Evolutionary conservation across 1,140 invertebrate genomes (phyloP).

Genomic region (Eupeodes corollae): DNA sequence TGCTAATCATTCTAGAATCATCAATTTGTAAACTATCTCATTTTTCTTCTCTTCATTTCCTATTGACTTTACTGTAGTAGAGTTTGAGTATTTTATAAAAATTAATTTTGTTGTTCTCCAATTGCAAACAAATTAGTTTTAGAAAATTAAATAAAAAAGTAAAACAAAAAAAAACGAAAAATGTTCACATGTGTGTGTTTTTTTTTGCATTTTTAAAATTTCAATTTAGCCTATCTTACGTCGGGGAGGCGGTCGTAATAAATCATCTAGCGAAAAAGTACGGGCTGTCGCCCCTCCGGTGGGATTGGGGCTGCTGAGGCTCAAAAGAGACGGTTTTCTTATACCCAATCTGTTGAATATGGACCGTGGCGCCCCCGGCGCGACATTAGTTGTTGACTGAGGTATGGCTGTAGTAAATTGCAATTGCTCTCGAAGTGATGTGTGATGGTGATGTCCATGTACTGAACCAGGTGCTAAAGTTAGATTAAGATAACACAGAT

Average conservation of each 20-base stretch:
- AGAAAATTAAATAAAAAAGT: too few relatives aligned
- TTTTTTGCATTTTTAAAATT: too few relatives aligned
- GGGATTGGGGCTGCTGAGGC: constrained; percentile 51
- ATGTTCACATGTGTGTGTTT: too few relatives aligned
- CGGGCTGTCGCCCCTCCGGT: constrained; percentile 44
- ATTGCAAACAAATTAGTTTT: too few relatives aligned
- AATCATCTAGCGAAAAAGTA: constrained; percentile 72
- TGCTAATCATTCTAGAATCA: too few relatives aligned
- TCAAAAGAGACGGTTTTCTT: constrained; percentile 65
- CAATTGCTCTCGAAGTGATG: constrained; percentile 16
- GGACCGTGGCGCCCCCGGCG: constrained; percentile 43
- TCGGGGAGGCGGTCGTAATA: constrained; percentile 60
- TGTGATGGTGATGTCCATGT: constrained; percentile 20
- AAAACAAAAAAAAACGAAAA: too few relatives aligned
- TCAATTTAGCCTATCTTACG: constrained; percentile 45
- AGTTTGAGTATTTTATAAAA: too few relatives aligned
- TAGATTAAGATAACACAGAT: not conserved
- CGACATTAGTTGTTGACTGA: constrained; percentile 31
- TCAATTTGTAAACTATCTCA: too few relatives aligned
- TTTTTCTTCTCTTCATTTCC: too few relatives aligned
- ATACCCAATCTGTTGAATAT: constrained; percentile 65
- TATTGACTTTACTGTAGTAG: too few relatives aligned
- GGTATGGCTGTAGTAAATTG: constrained; percentile 27
- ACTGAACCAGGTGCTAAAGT: constrained; percentile 12
- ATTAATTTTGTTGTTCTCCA: too few relatives aligned